Base-by-base conservation (phyloP, 1,140 invertebrate genomes). In the Drosophila malerkotliana region DNA sequence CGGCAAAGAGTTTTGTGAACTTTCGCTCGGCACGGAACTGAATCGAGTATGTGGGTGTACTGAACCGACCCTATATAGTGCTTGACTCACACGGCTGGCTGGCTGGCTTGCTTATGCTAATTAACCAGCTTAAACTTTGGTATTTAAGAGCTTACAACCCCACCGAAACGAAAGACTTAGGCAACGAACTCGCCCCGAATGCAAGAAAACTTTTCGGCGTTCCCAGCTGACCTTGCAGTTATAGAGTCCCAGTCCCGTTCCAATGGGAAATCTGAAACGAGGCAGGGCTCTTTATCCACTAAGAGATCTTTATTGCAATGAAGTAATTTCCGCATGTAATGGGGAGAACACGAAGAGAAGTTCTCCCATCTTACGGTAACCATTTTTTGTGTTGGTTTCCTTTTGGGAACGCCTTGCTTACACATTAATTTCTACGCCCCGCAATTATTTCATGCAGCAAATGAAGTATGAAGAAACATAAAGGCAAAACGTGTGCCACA, bases 401-500 rank as follows among this genome's bases (percentile, higher is more conserved):
- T 15, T 56, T 49, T 14, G 53, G 30, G 9, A 28, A 52, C 57
- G 48, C 39, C 67, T 39, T 37, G 24, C 57, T 60, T 63, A 77
- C 77, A 76, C 77, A 80, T 80, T 82, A 81, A 78, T 82, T 75
- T 71, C 47, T 61, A 77, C 83, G 72, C 82, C 78, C 78, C 82
- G 74, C 78, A 78, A 87, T 88, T 82, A 87, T 76, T 87, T 66
- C 60, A 79, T 66, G 63, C 79, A 53, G 71, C 71, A 83, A 79
- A 88, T 82, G 83, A 72, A 72, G 83, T 87, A 82, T 66, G 79
- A 85, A 79, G 80, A 45, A 71, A 68, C 76, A 82, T 88, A 77
- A 88, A 72, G 63, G 60, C 49, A 64, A 88, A 88, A 88, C 83
- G 83, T 88, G 83, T 88, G 72, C 63, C 72, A 73, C 83, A 88